Percentiles rank a stretch among this genome's conserved stretches.
Evolutionary conservation across 2,113 vertebrate species (phyloP).

Genomic region (Atractosteus spatula): DNA sequence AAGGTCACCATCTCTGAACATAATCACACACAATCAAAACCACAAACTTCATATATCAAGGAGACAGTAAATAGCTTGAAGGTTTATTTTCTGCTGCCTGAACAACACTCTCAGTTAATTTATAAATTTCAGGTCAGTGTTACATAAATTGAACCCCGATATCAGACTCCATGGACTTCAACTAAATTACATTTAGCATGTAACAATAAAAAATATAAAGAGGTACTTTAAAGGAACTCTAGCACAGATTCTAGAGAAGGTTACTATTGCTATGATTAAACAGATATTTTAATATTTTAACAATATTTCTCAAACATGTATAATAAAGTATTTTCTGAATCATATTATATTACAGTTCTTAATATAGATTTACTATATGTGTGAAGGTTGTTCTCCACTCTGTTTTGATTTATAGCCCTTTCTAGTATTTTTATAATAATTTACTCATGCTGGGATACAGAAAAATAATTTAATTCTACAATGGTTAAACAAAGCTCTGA

Average conservation of each 20-base stretch:
- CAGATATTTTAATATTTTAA: too few species aligned
- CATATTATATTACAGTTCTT: too few species aligned
- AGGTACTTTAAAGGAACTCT: conserved; percentile 23
- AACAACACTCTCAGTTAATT: conserved; percentile 78
- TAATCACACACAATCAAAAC: conserved; percentile 99
- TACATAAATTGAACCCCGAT: conserved; percentile 50
- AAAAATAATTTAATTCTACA: too few species aligned
- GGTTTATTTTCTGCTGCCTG: conserved; percentile 90
- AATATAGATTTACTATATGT: too few species aligned
- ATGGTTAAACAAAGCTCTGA: too few species aligned
- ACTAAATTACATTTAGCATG: conserved; percentile 11
- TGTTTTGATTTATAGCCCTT: too few species aligned
- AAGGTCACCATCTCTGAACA: conserved; percentile 99
- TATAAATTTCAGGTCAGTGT: conserved; percentile 72
- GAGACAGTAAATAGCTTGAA: conserved; percentile 93
- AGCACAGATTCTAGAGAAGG: background rate
- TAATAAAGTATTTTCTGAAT: too few species aligned
- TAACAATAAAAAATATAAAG: conserved; percentile 48
- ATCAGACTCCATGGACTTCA: conserved; percentile 1
- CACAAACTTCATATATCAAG: conserved; percentile 99
- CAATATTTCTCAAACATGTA: too few species aligned
- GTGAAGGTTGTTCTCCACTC: too few species aligned
- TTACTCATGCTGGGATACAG: too few species aligned
- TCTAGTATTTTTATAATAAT: too few species aligned
- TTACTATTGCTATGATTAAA: background rate